These are phyloP conservation scores for Hyposmocoma kahamanoa DNA, from an alignment of 1,140 invertebrate species.

Conservation along the genomic window DNA sequence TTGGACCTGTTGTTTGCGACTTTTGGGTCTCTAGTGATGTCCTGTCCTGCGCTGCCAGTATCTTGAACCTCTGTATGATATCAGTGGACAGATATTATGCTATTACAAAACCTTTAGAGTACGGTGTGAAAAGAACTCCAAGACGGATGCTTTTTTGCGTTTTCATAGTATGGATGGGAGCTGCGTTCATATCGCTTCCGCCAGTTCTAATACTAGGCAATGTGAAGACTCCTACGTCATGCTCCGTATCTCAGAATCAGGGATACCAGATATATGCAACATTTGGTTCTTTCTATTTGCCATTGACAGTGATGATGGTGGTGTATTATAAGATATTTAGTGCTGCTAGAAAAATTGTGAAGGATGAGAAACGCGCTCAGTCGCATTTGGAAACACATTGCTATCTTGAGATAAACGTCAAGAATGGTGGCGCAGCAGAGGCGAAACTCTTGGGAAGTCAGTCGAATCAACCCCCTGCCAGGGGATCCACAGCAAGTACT, in stretches of 20 bases:
- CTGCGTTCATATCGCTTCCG: constrained; percentile 91
- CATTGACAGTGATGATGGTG: constrained; percentile 90
- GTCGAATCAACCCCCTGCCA: constrained; percentile 52
- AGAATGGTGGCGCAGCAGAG: constrained; percentile 79
- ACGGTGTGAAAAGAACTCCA: constrained; percentile 90
- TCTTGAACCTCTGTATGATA: constrained; percentile 94
- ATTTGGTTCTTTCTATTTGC: constrained; percentile 92
- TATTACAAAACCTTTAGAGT: constrained; percentile 92
- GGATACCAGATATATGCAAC: constrained; percentile 94
- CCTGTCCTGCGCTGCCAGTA: constrained; percentile 89
- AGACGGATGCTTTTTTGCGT: constrained; percentile 89
- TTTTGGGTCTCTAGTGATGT: constrained; percentile 90
- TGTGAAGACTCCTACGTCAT: constrained; percentile 85
- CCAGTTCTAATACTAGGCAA: constrained; percentile 92
- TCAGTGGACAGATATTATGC: constrained; percentile 92
- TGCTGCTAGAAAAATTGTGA: constrained; percentile 87
- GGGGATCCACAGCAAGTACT: constrained; percentile 75
- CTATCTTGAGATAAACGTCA: constrained; percentile 81
- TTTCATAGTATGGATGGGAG: constrained; percentile 90
- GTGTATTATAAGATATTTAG: constrained; percentile 94
- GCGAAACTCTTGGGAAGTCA: constrained; percentile 75
- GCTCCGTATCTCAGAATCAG: constrained; percentile 89
- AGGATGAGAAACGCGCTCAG: constrained; percentile 89
- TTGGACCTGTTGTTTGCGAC: constrained; percentile 89
- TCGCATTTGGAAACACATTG: constrained; percentile 86